These are phyloP conservation scores for crab-eating macaque (Macaca fascicularis) DNA, from an alignment of 2,113 vertebrate genomes.

Conservation along the genomic window T2T-MFA8v1.1 NC_088392.1:16087501-16088000, in stretches of 20 bases:
- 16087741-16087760: background rate
- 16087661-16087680: conserved; percentile 62
- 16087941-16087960: conserved; percentile 15
- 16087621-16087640: background rate
- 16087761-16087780: conserved; percentile 61
- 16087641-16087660: conserved; percentile 45
- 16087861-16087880: conserved; percentile 28
- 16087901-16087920: background rate
- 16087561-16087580: background rate
- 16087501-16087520: conserved; percentile 53
- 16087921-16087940: conserved; percentile 33
- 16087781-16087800: background rate
- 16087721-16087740: conserved; percentile 48
- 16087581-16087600: background rate
- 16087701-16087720: conserved; percentile 60
- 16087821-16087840: conserved; percentile 41
- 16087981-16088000: conserved; percentile 9
- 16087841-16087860: conserved; percentile 62
- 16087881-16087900: conserved; percentile 27
- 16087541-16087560: background rate
- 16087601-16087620: conserved; percentile 19
- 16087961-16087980: background rate
- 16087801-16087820: conserved; percentile 61
- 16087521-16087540: conserved; percentile 60
- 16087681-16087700: conserved; percentile 52